Evolutionary conservation across 2,888 invertebrate species (phyloP).

Genomic region (Sinhomidia bicolor): DNA sequence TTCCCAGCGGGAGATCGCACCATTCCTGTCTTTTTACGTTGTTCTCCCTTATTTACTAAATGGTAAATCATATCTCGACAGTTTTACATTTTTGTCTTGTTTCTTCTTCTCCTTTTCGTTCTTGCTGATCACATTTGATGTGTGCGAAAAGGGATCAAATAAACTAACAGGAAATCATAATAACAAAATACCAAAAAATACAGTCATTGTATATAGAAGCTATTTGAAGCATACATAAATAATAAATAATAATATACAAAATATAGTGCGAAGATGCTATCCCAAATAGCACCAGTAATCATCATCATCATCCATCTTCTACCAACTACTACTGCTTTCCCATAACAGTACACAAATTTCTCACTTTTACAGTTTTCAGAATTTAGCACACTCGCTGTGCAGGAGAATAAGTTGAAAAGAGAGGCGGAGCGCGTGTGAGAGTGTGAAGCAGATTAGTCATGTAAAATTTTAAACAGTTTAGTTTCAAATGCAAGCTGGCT

Average conservation of each 20-base stretch:
- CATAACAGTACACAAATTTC: not conserved
- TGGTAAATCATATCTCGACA: slow-evolving; percentile 66
- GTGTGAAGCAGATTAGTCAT: slow-evolving; percentile 40
- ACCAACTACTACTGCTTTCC: not conserved
- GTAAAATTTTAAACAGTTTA: not conserved
- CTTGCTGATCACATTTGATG: slow-evolving; percentile 15
- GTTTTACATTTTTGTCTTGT: slow-evolving; percentile 27
- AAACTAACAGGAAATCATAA: slow-evolving; percentile 14
- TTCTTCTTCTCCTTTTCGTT: not conserved
- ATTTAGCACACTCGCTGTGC: slow-evolving; percentile 60
- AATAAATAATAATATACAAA: no score
- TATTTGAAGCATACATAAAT: no score
- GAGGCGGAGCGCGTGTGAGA: not conserved
- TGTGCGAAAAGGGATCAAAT: slow-evolving; percentile 47
- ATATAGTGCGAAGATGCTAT: not conserved
- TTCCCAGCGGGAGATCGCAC: slow-evolving; percentile 72
- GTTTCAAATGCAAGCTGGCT: not conserved
- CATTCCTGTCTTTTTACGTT: slow-evolving; percentile 62
- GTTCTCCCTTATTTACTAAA: slow-evolving; percentile 62
- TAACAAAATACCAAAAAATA: slow-evolving; percentile 21
- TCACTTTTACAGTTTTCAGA: slow-evolving; percentile 39
- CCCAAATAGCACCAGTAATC: not conserved
- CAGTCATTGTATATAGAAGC: not conserved
- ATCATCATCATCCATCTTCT: no score
- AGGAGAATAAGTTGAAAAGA: not conserved